Evolutionary conservation across 2,888 invertebrate genomes (phyloP), one percentile per base, ranked within the genome.

Genomic region (Luffia ferchaultella): DNA sequence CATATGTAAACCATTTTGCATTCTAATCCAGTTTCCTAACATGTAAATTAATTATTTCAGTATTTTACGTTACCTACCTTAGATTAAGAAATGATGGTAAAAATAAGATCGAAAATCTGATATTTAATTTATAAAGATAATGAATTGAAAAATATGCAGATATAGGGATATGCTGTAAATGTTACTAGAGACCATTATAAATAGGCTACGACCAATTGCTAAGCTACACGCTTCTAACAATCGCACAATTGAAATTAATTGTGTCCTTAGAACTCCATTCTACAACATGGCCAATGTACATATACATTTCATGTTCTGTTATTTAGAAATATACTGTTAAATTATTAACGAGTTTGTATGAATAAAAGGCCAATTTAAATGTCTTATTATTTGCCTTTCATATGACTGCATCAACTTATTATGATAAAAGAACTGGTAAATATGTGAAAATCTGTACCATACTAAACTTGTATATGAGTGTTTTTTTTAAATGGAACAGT

Each of bases 201-300:
- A 61, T 56, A 58, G 59, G 54, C 58, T 54, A 52, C 53, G 55
- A 53, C 62, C 68, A 69, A 70, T 69, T 68, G 68, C 49, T 58
- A 56, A 56, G 53, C 55, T 52, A 53, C 20, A 56, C 47, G 50
- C 57, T 54, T 49, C 55, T 55, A 30, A 30, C 30, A 30, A 12
- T 20, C 3, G 18, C 54, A 59, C 71, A 76, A 76, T 76, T 76
- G 76, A 64, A 61, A 58, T 63, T 75, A 74, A 76, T 76, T 76
- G 70, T 65, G 59, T 58, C 56, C 60, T 56, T 52, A 55, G 51
- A 50, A 49, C 46, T 48, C 46, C 52, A 42, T 52, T 53, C 51
- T 53, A 48, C 16, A 42, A 41, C 30, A 30, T 30, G 30, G 30
- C 12, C 30, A 30, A 30, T 7, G 30, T 12, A 30, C 30, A 7